These are phyloP conservation scores for Lapara coniferarum DNA, from an alignment of 2,888 invertebrate species.

Conservation along the genomic window DNA sequence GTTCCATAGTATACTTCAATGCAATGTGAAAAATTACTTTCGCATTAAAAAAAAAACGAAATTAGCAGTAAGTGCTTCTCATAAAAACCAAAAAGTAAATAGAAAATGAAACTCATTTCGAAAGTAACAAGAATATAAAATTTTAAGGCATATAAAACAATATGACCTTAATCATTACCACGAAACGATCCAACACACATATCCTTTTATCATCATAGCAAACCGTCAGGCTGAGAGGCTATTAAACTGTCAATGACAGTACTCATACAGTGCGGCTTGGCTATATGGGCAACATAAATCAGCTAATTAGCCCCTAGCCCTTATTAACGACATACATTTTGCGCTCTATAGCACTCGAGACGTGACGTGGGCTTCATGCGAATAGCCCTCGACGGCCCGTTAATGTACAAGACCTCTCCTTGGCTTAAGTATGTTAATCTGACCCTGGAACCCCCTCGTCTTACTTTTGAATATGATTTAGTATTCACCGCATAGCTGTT, in stretches of 20 bases:
- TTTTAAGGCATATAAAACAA: not conserved
- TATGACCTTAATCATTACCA: constrained; percentile 3
- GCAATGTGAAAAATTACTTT: not conserved
- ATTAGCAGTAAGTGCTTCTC: not conserved
- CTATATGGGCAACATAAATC: constrained; percentile 78
- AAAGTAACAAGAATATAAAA: not conserved
- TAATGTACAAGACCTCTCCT: constrained; percentile 1
- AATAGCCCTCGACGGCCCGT: constrained; percentile 56
- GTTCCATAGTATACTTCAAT: not conserved
- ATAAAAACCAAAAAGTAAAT: not conserved
- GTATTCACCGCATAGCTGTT: no score
- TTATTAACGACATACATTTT: constrained; percentile 82
- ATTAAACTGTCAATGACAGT: constrained; percentile 65
- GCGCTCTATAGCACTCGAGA: constrained; percentile 67
- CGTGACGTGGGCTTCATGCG: constrained; percentile 70
- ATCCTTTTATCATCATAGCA: constrained; percentile 20
- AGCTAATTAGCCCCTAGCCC: constrained; percentile 79
- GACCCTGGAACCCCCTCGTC: constrained; percentile 4
- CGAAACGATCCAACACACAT: not conserved
- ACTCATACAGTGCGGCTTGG: constrained; percentile 64
- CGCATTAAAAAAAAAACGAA: not conserved
- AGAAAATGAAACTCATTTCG: no score
- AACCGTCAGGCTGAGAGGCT: constrained; percentile 31
- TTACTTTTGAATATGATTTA: not conserved
- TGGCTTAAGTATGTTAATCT: constrained; percentile 19